Percentiles rank a stretch among this genome's conserved stretches.
phyloP scores from a whole-genome alignment of 1,140 invertebrate species.

The Ruditapes philippinarum region DNA sequence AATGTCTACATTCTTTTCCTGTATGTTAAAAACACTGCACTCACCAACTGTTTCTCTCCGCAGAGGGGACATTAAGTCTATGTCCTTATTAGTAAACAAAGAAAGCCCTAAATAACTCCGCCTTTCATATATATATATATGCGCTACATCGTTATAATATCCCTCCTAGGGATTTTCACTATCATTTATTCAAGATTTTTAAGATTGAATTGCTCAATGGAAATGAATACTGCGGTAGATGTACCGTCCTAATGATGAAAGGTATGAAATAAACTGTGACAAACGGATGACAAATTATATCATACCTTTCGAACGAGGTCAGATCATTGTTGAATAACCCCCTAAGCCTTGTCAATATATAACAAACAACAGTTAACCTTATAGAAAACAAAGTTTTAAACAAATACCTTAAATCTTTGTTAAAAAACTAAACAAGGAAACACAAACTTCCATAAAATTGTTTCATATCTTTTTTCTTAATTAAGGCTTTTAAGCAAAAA shows the following conservation, averaged over 20 bases:
- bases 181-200: neutral
- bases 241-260: neutral
- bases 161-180: neutral
- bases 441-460: too few relatives aligned
- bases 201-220: slow-evolving; percentile 12
- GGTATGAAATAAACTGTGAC: neutral
- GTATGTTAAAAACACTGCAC: neutral
- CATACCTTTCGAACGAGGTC: neutral
- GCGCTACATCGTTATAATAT: neutral
- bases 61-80: neutral
- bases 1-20: neutral
- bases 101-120: neutral
- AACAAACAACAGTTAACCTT: too few relatives aligned
- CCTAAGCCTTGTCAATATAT: too few relatives aligned
- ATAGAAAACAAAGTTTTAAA: too few relatives aligned
- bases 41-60: neutral
- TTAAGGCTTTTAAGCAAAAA: too few relatives aligned
- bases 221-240: neutral
- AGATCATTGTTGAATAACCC: neutral
- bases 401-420: too few relatives aligned
- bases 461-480: too few relatives aligned
- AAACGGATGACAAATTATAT: neutral
- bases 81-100: neutral
- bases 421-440: too few relatives aligned
- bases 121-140: neutral